These are phyloP conservation scores for Tenthredo notha DNA, from an alignment of 2,888 invertebrate species.

Conservation along the genomic window DNA sequence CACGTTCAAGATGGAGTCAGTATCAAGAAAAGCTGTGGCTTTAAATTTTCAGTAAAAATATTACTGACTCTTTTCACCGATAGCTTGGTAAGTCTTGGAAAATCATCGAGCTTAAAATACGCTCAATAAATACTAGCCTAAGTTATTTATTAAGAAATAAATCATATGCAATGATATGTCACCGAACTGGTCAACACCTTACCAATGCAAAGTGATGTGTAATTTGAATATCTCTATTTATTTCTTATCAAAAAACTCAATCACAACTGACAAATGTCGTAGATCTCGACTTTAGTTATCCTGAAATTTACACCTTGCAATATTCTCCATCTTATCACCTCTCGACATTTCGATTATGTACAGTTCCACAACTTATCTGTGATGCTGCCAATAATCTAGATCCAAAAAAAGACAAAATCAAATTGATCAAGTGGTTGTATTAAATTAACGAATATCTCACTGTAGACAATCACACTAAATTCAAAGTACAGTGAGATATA, in stretches of 20 bases:
- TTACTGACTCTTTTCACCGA: constrained; percentile 42
- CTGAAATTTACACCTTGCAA: background rate
- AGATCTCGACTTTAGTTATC: background rate
- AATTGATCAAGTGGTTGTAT: background rate
- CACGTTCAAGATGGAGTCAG: constrained; percentile 46
- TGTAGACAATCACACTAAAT: constrained; percentile 9
- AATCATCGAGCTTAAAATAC: background rate
- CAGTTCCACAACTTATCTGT: background rate
- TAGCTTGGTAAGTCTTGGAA: constrained; percentile 44
- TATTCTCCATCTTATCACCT: background rate
- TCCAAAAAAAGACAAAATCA: background rate
- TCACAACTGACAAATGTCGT: background rate
- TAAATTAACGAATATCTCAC: background rate
- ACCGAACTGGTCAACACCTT: constrained; percentile 40
- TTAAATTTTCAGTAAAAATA: constrained; percentile 23
- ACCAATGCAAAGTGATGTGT: background rate
- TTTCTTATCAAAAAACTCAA: background rate
- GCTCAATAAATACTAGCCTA: constrained; percentile 11
- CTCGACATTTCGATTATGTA: background rate
- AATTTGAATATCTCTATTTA: constrained; percentile 5
- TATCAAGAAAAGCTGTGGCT: constrained; percentile 9
- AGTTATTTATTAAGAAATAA: constrained; percentile 23
- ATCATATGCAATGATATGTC: constrained; percentile 2
- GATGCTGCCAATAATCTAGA: background rate
- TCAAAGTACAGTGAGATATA: constrained; percentile 40